Evolutionary conservation across 1,140 invertebrate species (phyloP), one percentile per base, ranked within the genome.

Genomic region (Cardiocondyla obscurior): DNA sequence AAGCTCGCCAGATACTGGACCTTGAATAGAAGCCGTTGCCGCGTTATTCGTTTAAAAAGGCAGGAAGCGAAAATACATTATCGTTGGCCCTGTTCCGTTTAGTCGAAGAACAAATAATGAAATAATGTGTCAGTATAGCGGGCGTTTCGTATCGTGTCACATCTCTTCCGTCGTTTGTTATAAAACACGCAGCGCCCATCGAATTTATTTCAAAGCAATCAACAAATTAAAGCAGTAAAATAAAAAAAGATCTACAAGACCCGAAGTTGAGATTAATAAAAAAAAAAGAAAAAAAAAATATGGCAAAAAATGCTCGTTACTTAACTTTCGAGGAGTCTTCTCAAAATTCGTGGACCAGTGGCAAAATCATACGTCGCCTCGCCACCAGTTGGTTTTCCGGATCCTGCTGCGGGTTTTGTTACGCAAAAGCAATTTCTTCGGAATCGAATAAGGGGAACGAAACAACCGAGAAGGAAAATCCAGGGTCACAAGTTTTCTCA

Each of bases 11-110:
- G 30, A 84, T 36, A 6, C 8, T 30, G 3, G 76, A 72, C 86
- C 89, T 90, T 90, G 89, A 88, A 88, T 64, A 65, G 67, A 62
- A 62, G 58, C 53, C 53, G 65, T 36, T 74, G 19, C 10, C 46
- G 6, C 51, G 22, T 25, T 65, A 49, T 64, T 79, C 10, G 39
- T 67, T 57, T 25, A 65, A 42, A 60, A 76, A 51, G n/a, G 65
- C 82, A 82, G 85, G 84, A 90, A 88, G 70, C 8, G 62, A 84
- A 89, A 87, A 89, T 70, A n/a, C n/a, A 70, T 88, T 89, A 89
- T 89, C 88, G 82, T 53, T 14, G 5, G 14, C 19, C 55, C 53
- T 72, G 85, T 88, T 87, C 86, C 72, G 82, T 83, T 58, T 51
- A 28, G 3, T 16, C 51, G 44, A 89, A 73, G 72, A 70, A 84